Percentiles rank a stretch among this genome's conserved stretches.
These are phyloP conservation scores for Dipodomys merriami DNA, from an alignment of 2,113 vertebrate genomes.

Conservation along the genomic window DNA sequence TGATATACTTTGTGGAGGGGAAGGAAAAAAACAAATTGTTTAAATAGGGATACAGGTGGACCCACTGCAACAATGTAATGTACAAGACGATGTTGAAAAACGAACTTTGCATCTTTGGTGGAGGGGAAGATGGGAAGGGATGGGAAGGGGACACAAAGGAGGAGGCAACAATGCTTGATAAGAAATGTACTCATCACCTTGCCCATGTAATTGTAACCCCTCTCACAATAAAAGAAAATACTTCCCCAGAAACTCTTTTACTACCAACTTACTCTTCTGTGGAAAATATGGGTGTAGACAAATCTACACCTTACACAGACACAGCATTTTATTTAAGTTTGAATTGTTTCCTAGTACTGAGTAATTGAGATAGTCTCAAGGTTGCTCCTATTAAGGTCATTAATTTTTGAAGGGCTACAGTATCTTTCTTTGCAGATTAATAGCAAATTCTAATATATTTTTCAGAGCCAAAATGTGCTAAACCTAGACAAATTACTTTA, in stretches of 20 bases:
- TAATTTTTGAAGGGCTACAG: neutral
- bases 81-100: too few relatives aligned
- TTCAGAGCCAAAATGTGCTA: neutral
- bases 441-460: conserved; percentile 13
- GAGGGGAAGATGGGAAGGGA: too few relatives aligned
- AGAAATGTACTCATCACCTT: too few relatives aligned
- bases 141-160: too few relatives aligned
- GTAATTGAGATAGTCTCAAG: neutral
- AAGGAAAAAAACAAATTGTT: too few relatives aligned
- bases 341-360: neutral
- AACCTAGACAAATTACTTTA: neutral
- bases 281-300: neutral
- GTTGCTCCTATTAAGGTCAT: neutral
- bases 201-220: too few relatives aligned
- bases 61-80: too few relatives aligned
- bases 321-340: neutral
- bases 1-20: too few relatives aligned
- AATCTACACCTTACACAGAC: neutral
- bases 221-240: too few relatives aligned
- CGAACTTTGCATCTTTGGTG: too few relatives aligned
- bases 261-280: neutral
- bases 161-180: too few relatives aligned
- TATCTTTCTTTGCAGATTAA: neutral
- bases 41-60: too few relatives aligned
- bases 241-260: neutral